Base-by-base conservation (phyloP, 2,888 invertebrate genomes). In the Plagodis pulveraria region DNA sequence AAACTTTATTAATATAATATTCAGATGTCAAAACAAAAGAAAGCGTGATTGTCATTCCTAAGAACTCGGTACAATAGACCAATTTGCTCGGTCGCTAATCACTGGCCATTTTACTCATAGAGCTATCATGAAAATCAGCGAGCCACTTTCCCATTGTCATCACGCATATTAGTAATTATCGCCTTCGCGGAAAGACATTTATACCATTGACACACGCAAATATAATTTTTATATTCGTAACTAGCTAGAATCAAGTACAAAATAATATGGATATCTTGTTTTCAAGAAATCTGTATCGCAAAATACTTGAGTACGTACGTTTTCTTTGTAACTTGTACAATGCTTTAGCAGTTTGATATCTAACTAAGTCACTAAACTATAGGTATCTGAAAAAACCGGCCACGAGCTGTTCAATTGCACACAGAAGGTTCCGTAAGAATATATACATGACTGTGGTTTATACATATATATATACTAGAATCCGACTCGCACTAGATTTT, bases 131-230 rank as follows among this genome's bases (percentile, higher is more conserved):
- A 52, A 63, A 63, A 67, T 67, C 58, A 49, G 48, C 32, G 44
- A 55, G 46, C 42, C 56, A 58, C 58, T 63, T 69, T 63, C 52
- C 60, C 62, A 48, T 35, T 36, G 58, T 34, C 50, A 56, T 38
- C 64, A 66, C 62, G 68, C 69, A 55, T 63, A 63, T 63, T 48
- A 34, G 50, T 62, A 58, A 59, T 60, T 45, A 62, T 64, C 48
- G 58, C 47, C 53, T 58, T 62, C 65, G 55, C 60, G 61, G 59
- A 63, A 59, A 58, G 45, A 56, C 36, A 60, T 55, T 63, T 62
- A 32, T 52, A 42, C 11, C 5, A 58, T 51, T 50, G 55, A 56
- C 54, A 51, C 70, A 65, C 65, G 67, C 62, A 52, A 70, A 47
- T 55, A 50, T 57, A 59, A 50, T 49, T 58, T 58, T 1, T 22